phyloP scores from a whole-genome alignment of 2,113 vertebrate genomes.

The Amazona vittata region DNA sequence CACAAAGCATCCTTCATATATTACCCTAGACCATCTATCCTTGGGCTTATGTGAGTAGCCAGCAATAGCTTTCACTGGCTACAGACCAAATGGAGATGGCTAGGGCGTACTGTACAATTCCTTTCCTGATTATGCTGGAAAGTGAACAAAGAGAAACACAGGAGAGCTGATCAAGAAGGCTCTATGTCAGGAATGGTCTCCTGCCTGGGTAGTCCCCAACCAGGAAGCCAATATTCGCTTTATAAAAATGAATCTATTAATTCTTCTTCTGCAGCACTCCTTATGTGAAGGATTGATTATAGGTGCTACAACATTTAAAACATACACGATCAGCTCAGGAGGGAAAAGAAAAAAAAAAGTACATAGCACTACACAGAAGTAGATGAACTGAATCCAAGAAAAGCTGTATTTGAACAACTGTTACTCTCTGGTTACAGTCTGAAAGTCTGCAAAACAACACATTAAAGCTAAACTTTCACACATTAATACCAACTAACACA shows the following conservation, averaged over 20 bases:
- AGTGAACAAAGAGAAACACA: neutral
- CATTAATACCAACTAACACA: neutral
- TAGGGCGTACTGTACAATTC: neutral
- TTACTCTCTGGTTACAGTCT: neutral
- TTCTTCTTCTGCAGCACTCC: neutral
- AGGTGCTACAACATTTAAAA: neutral
- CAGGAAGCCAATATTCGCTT: neutral
- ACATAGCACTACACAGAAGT: neutral
- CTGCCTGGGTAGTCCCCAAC: neutral
- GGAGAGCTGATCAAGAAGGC: neutral
- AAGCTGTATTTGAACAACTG: neutral
- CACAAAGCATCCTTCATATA: neutral
- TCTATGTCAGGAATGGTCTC: neutral
- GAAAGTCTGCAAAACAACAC: neutral
- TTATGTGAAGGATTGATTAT: neutral
- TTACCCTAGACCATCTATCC: neutral
- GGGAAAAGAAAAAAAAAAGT: neutral
- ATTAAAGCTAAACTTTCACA: neutral
- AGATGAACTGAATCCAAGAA: neutral
- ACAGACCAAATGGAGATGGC: neutral
- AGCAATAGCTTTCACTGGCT: neutral
- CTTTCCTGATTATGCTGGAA: neutral
- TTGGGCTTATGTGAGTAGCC: neutral
- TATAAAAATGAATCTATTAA: neutral
- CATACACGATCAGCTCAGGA: neutral